phyloP scores from a whole-genome alignment of 2,113 vertebrate species.

The Ursus arctos region DNA sequence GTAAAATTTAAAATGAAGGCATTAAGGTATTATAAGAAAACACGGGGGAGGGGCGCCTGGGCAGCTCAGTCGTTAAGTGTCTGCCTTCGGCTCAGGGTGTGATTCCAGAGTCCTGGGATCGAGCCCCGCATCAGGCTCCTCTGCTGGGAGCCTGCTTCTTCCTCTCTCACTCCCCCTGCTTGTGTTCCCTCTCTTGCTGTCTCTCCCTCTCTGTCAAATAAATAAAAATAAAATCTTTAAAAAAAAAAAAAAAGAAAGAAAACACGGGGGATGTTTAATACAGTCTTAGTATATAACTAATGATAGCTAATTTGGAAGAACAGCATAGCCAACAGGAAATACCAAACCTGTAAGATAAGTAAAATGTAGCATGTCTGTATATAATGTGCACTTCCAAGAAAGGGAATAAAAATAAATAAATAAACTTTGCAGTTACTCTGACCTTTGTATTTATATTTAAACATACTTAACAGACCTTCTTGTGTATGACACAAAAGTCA shows the following conservation, averaged over 20 bases:
- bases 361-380: background rate
- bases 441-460: conserved; percentile 44
- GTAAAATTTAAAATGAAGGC: conserved; percentile 42
- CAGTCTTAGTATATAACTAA: background rate
- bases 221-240: no score
- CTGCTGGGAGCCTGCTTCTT: no score
- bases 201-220: no score
- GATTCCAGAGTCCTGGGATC: no score
- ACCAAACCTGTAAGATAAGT: background rate
- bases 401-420: background rate
- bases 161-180: no score
- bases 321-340: background rate
- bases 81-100: no score
- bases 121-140: no score
- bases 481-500: background rate
- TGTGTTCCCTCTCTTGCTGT: no score
- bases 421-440: background rate
- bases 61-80: no score
- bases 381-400: background rate
- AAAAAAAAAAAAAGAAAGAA: background rate
- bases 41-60: no score
- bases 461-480: background rate
- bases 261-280: background rate
- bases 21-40: conserved; percentile 6
- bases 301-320: conserved; percentile 35